phyloP scores from a whole-genome alignment of 2,113 vertebrate genomes.

The Tricholaema leucomelas region DNA sequence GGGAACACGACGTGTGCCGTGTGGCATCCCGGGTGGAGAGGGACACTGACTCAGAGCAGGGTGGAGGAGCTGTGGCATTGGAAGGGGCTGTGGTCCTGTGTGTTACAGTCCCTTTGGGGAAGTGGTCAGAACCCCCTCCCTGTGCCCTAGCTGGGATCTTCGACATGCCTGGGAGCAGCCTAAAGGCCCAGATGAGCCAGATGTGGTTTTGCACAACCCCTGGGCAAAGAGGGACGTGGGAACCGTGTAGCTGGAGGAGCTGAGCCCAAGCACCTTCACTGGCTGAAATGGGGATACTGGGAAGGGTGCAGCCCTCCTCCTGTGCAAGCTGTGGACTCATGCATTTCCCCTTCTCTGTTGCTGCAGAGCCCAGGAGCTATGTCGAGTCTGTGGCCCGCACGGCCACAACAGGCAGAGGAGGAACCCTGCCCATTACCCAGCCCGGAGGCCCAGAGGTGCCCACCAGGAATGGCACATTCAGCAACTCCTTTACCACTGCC shows the following conservation, averaged over 20 bases:
- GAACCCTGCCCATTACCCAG: slow-evolving; percentile 41
- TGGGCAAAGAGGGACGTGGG: neutral
- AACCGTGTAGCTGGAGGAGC: neutral
- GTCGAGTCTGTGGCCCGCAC: slow-evolving; percentile 93
- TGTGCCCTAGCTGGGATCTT: neutral
- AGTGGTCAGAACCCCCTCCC: neutral
- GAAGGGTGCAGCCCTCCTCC: neutral
- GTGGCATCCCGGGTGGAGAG: neutral
- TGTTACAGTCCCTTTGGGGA: neutral
- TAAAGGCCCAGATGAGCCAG: neutral
- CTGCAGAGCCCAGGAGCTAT: slow-evolving; percentile 90
- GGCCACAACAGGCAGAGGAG: slow-evolving; percentile 72
- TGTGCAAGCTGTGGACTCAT: neutral
- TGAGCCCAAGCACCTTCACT: neutral
- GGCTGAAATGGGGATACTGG: neutral
- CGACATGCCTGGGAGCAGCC: neutral
- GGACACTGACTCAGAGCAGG: slow-evolving; percentile 4
- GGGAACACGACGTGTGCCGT: neutral
- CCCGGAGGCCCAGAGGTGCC: slow-evolving; percentile 67
- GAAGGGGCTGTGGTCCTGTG: fast-evolving
- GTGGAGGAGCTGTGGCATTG: neutral
- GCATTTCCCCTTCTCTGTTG: neutral
- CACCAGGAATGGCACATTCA: slow-evolving; percentile 70
- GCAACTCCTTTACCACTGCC: slow-evolving; percentile 76
- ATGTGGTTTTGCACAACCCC: neutral